These are phyloP conservation scores for Drosophila auraria DNA, from an alignment of 1,140 invertebrate genomes.

Conservation along the genomic window DNA sequence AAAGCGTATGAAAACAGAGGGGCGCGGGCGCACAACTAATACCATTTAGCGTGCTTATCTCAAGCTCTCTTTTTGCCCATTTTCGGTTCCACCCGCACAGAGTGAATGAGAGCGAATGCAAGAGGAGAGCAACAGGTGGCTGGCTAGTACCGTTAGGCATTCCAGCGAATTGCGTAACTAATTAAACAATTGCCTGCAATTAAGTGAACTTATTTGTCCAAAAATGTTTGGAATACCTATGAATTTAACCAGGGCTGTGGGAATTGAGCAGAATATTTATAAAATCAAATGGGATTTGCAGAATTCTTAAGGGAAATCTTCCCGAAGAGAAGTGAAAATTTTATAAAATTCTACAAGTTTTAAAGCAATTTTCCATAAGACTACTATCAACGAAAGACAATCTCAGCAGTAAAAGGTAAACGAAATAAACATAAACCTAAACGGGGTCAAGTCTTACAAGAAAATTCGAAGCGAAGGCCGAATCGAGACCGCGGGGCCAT, in stretches of 20 bases:
- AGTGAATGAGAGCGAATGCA: not conserved
- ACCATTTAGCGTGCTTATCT: constrained; percentile 31
- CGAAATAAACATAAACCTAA: constrained; percentile 21
- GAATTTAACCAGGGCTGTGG: constrained; percentile 7
- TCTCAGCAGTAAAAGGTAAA: constrained; percentile 25
- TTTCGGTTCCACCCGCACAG: constrained; percentile 18
- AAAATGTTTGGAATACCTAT: constrained; percentile 56
- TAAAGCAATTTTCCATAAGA: not conserved
- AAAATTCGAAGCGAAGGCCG: constrained; percentile 18
- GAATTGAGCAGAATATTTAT: not conserved
- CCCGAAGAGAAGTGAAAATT: not conserved
- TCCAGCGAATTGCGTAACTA: constrained; percentile 72
- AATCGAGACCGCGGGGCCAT: constrained; percentile 32
- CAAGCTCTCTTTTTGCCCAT: constrained; percentile 39
- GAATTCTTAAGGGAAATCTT: not conserved
- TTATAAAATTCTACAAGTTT: too few species aligned
- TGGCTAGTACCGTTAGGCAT: constrained; percentile 62
- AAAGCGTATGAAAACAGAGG: not conserved
- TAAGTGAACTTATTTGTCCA: constrained; percentile 63
- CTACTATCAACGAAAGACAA: constrained; percentile 1
- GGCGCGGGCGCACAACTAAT: constrained; percentile 11
- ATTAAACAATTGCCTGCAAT: constrained; percentile 78
- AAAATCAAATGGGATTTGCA: not conserved
- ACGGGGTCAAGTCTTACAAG: constrained; percentile 65
- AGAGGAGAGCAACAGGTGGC: constrained; percentile 64